phyloP scores from a whole-genome alignment of 2,797 vertebrate species.

The Anolis apletophallus region DNA sequence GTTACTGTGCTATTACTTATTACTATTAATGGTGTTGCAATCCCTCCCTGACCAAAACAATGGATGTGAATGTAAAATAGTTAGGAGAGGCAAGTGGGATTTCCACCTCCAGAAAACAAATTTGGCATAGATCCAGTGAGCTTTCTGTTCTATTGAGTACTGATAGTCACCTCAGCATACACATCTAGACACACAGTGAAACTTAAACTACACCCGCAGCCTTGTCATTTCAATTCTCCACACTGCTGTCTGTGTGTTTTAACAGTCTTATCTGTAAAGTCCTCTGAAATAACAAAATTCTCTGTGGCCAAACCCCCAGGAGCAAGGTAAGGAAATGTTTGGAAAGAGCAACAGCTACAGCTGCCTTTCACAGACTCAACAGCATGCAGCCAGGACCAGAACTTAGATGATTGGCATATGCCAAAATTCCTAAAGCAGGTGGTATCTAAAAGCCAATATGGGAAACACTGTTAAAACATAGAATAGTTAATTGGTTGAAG shows the following conservation, averaged over 20 bases:
- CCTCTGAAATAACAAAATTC: conserved; percentile 66
- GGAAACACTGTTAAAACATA: not conserved
- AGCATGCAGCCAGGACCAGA: conserved; percentile 48
- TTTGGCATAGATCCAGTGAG: not conserved
- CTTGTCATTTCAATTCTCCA: conserved; percentile 59
- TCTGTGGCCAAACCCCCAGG: conserved; percentile 60
- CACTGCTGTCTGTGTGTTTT: conserved; percentile 54
- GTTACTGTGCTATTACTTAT: not conserved
- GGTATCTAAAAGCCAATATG: not conserved
- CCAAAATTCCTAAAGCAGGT: not conserved
- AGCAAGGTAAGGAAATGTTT: conserved; percentile 61
- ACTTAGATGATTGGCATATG: conserved; percentile 35
- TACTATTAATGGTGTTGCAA: not conserved
- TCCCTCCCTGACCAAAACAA: too few species aligned
- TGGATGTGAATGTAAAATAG: not conserved
- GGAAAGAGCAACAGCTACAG: conserved; percentile 57
- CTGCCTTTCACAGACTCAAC: conserved; percentile 52
- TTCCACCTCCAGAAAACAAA: not conserved
- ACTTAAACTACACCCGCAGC: conserved; percentile 57
- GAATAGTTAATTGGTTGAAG: not conserved
- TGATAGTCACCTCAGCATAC: conserved; percentile 41
- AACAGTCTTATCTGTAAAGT: conserved; percentile 64
- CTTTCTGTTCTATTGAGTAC: not conserved
- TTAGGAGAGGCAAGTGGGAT: not conserved
- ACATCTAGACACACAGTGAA: conserved; percentile 41